These are phyloP conservation scores for Ypsolopha sequella DNA, from an alignment of 2,888 invertebrate species.

Conservation along the genomic window DNA sequence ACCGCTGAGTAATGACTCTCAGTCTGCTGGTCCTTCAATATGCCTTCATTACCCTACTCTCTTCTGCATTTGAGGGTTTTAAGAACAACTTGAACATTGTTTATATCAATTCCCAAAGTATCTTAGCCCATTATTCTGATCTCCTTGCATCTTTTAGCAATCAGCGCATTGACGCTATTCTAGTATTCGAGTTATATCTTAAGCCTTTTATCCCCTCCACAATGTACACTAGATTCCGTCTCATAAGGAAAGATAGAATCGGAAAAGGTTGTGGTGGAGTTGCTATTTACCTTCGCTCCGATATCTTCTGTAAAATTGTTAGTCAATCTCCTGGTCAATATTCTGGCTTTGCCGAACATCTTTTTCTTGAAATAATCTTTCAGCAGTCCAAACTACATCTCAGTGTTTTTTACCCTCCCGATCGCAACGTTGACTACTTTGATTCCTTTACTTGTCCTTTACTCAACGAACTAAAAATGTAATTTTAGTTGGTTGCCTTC, in stretches of 20 bases:
- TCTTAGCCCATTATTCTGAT: too few relatives aligned
- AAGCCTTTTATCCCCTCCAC: conserved; percentile 5
- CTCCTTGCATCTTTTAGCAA: too few relatives aligned
- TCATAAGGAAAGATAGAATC: conserved; percentile 2
- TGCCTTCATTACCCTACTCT: background rate
- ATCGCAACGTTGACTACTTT: conserved; percentile 6
- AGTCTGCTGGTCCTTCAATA: too few relatives aligned
- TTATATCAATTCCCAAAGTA: too few relatives aligned
- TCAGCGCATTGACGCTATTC: too few relatives aligned
- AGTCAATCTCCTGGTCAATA: background rate
- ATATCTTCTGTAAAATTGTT: conserved; percentile 1
- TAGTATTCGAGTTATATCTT: conserved; percentile 9
- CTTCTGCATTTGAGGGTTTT: too few relatives aligned
- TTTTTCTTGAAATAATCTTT: conserved; percentile 5
- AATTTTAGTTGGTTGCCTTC: too few relatives aligned
- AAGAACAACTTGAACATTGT: too few relatives aligned
- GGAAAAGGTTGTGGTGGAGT: conserved; percentile 5
- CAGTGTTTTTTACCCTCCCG: conserved; percentile 7
- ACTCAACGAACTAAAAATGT: background rate
- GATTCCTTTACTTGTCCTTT: conserved; percentile 1
- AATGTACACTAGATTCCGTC: background rate
- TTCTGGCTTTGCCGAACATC: conserved; percentile 1
- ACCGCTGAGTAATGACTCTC: too few relatives aligned
- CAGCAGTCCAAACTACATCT: conserved; percentile 6
- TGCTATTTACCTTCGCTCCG: conserved; percentile 5